Evolutionary conservation across 2,113 vertebrate genomes (phyloP).

Genomic region (Acrocephalus arundinaceus): DNA sequence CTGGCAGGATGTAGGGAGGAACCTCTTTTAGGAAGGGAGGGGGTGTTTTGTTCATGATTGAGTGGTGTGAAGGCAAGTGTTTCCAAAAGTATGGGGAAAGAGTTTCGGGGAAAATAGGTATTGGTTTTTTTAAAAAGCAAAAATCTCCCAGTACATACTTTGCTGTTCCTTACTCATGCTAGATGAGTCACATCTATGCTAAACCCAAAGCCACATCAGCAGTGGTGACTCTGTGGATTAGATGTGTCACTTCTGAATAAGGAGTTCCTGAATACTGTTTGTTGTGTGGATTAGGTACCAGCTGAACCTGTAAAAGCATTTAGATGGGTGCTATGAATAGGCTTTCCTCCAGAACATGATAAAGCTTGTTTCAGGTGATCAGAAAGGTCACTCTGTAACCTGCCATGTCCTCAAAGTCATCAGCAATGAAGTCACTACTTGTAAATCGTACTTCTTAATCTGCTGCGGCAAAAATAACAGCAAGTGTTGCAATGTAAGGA

Average conservation of each 20-base stretch:
- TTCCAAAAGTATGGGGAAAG: not conserved
- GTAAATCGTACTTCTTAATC: not conserved
- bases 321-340: not conserved
- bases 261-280: not conserved
- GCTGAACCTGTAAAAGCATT: not conserved
- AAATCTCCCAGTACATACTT: not conserved
- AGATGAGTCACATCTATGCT: not conserved
- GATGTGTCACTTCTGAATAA: not conserved
- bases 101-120: not conserved
- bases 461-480: not conserved
- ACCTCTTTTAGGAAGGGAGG: not conserved
- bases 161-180: not conserved
- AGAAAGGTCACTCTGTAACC: not conserved
- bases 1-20: not conserved
- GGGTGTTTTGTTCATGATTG: rapidly evolving
- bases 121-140: not conserved
- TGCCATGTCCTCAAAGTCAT: not conserved
- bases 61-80: not conserved
- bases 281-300: not conserved
- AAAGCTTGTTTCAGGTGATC: not conserved
- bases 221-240: not conserved
- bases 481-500: not conserved
- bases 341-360: not conserved
- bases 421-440: not conserved
- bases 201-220: not conserved